phyloP scores from a whole-genome alignment of 2,113 vertebrate species.

The Cyanoliseus patagonus region DNA sequence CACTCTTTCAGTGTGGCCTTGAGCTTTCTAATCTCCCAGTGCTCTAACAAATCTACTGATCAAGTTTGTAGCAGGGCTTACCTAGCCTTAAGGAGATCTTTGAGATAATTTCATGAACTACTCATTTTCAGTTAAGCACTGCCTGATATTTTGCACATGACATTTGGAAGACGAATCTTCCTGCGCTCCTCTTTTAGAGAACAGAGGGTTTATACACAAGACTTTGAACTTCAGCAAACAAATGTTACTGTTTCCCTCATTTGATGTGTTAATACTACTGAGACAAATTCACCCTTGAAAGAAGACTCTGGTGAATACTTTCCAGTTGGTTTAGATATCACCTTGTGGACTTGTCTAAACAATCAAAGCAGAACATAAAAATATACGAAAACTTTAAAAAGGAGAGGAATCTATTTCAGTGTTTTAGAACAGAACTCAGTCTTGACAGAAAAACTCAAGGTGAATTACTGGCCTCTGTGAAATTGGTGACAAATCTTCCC shows the following conservation, averaged over 20 bases:
- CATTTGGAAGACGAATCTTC: background rate
- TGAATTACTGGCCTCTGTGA: background rate
- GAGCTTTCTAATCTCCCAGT: background rate
- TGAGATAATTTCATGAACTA: background rate
- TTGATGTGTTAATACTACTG: background rate
- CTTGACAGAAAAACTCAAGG: background rate
- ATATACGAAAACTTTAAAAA: background rate
- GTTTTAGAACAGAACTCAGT: background rate
- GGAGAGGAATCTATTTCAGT: background rate
- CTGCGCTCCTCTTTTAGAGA: rapidly evolving
- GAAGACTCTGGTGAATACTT: background rate
- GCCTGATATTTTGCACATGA: background rate
- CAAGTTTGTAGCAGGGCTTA: background rate
- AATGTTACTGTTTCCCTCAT: background rate
- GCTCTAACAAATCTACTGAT: background rate
- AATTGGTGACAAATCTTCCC: background rate
- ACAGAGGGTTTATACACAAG: background rate
- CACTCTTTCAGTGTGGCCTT: rapidly evolving
- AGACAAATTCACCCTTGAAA: background rate
- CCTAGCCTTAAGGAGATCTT: background rate
- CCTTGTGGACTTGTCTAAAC: background rate
- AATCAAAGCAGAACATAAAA: background rate
- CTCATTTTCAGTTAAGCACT: background rate
- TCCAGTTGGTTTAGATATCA: background rate
- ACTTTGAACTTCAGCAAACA: background rate